A percentile compares a stretch with the other conserved stretches of the same genome.
Evolutionary conservation across 2,888 invertebrate genomes (phyloP).

Genomic region (Vannuccia rotundouncinata): DNA sequence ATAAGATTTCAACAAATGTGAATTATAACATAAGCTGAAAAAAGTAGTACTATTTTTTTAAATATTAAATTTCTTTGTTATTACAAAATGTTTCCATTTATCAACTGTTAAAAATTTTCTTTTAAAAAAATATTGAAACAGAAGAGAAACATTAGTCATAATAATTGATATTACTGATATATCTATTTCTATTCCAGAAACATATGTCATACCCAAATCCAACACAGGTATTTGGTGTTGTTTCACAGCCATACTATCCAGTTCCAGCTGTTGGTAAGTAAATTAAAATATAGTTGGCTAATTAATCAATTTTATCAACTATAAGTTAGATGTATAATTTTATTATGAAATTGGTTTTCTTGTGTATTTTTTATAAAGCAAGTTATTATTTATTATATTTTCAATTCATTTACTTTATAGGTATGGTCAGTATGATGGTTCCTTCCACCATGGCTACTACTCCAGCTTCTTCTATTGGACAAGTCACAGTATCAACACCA

Average conservation of each 20-base stretch:
- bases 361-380: not conserved
- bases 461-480: not conserved
- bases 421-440: not conserved
- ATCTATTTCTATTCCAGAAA: not conserved
- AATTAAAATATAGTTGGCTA: not conserved
- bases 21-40: no score
- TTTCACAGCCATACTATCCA: not conserved
- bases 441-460: not conserved
- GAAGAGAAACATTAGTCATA: no score
- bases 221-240: not conserved
- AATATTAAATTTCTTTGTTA: no score
- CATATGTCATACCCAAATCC: not conserved
- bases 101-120: no score
- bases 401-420: not conserved
- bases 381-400: not conserved
- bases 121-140: no score
- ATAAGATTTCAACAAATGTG: no score
- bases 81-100: no score
- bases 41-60: no score
- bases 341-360: not conserved
- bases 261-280: not conserved
- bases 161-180: no score
- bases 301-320: not conserved
- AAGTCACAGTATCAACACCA: not conserved
- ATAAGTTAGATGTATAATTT: not conserved